Evolutionary conservation across 1,140 invertebrate species (phyloP).

Genomic region (Rhagoletis zephyria): DNA sequence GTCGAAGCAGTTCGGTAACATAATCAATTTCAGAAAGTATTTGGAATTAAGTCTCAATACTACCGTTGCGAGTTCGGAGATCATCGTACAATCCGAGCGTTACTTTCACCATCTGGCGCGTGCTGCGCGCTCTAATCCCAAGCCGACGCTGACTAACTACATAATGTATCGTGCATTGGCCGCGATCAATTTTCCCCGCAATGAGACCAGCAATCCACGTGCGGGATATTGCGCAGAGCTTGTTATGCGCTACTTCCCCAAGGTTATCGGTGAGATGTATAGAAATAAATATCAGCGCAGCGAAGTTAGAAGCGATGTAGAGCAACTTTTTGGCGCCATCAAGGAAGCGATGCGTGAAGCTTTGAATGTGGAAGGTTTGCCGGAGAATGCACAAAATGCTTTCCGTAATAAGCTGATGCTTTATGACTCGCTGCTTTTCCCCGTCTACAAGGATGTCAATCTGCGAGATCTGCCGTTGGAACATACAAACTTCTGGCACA

Average conservation of each 20-base stretch:
- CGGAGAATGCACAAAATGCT: conserved; percentile 63
- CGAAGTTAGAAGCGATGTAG: conserved; percentile 61
- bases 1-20: conserved; percentile 57
- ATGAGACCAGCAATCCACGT: conserved; percentile 57
- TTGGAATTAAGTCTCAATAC: conserved; percentile 62
- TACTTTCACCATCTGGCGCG: conserved; percentile 63
- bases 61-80: conserved; percentile 44
- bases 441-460: conserved; percentile 63
- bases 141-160: conserved; percentile 62
- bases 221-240: conserved; percentile 61
- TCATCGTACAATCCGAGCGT: conserved; percentile 61
- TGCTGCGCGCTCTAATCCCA: conserved; percentile 58
- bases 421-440: conserved; percentile 57
- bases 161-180: conserved; percentile 67
- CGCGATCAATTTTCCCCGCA: conserved; percentile 62
- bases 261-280: conserved; percentile 66
- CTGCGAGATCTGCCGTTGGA: conserved; percentile 61
- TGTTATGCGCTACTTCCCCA: conserved; percentile 63
- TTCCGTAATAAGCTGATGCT: conserved; percentile 59
- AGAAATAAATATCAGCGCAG: conserved; percentile 61
- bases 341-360: conserved; percentile 63
- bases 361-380: conserved; percentile 63
- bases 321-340: conserved; percentile 62
- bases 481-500: conserved; percentile 62
- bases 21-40: conserved; percentile 62